Evolutionary conservation across 2,797 vertebrate species (phyloP).

Genomic region (Danio aesculapii): DNA sequence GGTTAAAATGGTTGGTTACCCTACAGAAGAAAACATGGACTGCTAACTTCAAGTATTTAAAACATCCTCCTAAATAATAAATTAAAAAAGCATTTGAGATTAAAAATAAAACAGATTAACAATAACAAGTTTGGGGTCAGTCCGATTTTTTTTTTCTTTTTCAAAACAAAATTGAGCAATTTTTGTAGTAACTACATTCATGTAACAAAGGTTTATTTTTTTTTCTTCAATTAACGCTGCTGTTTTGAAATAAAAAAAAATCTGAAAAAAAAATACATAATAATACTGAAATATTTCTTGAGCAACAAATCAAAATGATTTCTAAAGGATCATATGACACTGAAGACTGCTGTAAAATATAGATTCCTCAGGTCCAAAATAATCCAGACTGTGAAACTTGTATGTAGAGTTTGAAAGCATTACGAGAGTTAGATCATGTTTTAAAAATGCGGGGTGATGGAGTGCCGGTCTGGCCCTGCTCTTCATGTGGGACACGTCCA

Average conservation of each 20-base stretch:
- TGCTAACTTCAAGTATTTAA: not conserved
- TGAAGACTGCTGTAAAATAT: not conserved
- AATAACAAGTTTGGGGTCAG: not conserved
- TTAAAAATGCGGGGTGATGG: no score
- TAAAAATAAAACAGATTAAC: not conserved
- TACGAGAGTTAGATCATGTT: no score
- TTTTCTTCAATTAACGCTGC: no score
- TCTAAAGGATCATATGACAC: not conserved
- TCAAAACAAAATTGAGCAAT: no score
- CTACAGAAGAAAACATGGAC: not conserved
- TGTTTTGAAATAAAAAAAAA: not conserved
- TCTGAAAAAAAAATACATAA: not conserved
- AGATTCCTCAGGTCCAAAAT: no score
- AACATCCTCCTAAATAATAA: not conserved
- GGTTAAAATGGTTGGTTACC: no score
- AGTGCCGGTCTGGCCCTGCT: not conserved
- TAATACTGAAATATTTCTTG: no score
- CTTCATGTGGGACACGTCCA: slow-evolving; percentile 21
- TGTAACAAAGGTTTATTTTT: no score
- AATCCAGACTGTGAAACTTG: no score
- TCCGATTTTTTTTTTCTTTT: not conserved
- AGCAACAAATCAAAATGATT: not conserved
- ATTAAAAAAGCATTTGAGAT: not conserved
- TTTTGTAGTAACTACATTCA: no score
- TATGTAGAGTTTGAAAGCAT: no score